phyloP scores from a whole-genome alignment of 92 coral and sea anemone genomes.

The Paragorgia papillata region DNA sequence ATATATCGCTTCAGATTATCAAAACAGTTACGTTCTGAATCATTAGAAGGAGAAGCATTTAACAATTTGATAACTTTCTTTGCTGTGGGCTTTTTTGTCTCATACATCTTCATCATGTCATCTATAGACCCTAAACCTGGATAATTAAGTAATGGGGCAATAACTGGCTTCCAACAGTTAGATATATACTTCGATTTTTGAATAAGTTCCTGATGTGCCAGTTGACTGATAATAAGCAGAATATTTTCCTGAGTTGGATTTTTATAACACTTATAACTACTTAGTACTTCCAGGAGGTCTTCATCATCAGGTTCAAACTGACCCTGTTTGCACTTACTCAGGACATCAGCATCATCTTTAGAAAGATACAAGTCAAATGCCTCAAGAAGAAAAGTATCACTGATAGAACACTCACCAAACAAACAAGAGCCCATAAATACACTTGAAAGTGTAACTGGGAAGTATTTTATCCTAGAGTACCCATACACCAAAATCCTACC shows the following conservation, averaged over 20 bases:
- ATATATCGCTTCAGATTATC: conserved; percentile 36
- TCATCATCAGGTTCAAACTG: conserved; percentile 7
- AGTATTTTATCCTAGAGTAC: neutral
- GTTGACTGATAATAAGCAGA: conserved; percentile 1
- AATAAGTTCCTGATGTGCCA: conserved; percentile 29
- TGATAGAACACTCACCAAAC: neutral
- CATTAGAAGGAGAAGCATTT: conserved; percentile 15
- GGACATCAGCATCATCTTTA: too few species aligned
- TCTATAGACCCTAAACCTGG: conserved; percentile 20
- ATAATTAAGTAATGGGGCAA: conserved; percentile 7
- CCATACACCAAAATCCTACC: conserved; percentile 11
- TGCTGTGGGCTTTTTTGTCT: conserved; percentile 12
- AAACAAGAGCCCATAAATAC: conserved; percentile 8
- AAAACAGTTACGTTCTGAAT: conserved; percentile 24
- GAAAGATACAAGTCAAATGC: neutral
- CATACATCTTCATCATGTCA: conserved; percentile 28
- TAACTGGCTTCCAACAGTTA: conserved; percentile 31
- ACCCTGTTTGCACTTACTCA: neutral
- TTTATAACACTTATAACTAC: too few species aligned
- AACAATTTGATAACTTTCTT: conserved; percentile 39
- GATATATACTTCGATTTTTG: conserved; percentile 36
- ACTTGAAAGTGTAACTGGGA: conserved; percentile 10
- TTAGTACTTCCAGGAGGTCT: neutral
- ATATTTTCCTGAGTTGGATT: too few species aligned
- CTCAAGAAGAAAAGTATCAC: neutral